Base-by-base conservation (phyloP, 1,140 invertebrate species). In the Archegozetes longisetosus region DNA sequence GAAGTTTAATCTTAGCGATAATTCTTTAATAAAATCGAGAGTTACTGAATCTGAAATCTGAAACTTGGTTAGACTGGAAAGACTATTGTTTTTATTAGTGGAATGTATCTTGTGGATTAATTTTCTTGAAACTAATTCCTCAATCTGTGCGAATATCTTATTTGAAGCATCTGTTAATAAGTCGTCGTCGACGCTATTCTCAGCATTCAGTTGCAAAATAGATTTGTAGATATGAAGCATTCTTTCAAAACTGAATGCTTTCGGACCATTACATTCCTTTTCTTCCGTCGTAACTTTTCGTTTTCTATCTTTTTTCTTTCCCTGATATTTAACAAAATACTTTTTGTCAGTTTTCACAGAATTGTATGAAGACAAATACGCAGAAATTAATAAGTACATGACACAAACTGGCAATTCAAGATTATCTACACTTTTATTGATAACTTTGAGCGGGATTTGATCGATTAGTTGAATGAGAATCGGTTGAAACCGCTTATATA, bases 301-400 rank as follows among this genome's bases (percentile, higher is more conserved):
- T 25, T 46, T 26, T 12, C 32, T 4, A 14, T 22, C 22, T 54
- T 29, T 53, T 12, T 25, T 6, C 17, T 28, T 49, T 9, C 50
- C 59, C 1, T 60, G 26, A 23, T 29, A n/a, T 66, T 72, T 71
- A 17, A 65, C 64, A 65, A 74, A 73, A 62, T 72, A 71, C 56
- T 83, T 75, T 68, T 84, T 86, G 70, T 93, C 89, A 65, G 85
- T 80, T 67, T 86, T 88, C 0, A 82, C 77, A 0, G 87, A 84
- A 73, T 92, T 92, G 66, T 92, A 86, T 24, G 88, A 92, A 1
- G 89, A 88, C 55, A 94, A 72, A 70, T 88, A 93, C 3, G 86
- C 83, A 25, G 88, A 86, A 25, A 93, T 86, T 3, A 94, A 72
- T 29, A 94, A 74, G 70, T 81, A 91, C 70, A 92, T 92, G 0